Base-by-base conservation (phyloP, 2,797 vertebrate species). In the Ataeniobius toweri region DNA sequence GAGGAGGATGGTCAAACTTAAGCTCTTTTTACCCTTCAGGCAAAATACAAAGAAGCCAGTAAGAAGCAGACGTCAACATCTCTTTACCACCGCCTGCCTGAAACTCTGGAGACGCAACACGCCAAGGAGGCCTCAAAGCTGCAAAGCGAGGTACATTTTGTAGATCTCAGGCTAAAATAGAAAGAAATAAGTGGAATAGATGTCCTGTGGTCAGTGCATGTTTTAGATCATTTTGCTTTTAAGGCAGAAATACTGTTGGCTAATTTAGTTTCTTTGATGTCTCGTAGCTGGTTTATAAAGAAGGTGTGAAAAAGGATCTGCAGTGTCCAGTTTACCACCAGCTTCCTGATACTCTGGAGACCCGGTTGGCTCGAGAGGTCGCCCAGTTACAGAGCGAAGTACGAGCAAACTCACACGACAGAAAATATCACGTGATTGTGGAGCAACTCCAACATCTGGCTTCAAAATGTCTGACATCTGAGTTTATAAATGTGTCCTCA, bases 51-150 rank as follows among this genome's bases (percentile, higher is more conserved):
- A 93, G 94, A 95, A 72, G 92, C 85, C 70, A 83, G 92, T 71
- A 97, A 95, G 83, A 92, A 89, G 88, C 92, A 94, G 63, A 89
- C 94, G 1, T 92, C 94, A 26, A 89, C 91, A 58, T 91, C 94
- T 81, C 93, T 98, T 12, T 98, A 97, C 83, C 95, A 95, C 80
- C 90, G 73, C 75, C 96, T 98, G 85, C 95, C 97, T 41, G 96
- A 96, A 61, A 98, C 97, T 71, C 94, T 96, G 76, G 96, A 98
- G 80, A 98, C 96, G 0, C 89, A 86, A 10, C 97, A 96, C 71
- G 96, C 97, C 0, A 96, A 95, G 91, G 94, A 97, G 83, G 91
- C 96, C 6, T 94, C 94, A 0, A 93, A 95, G 79, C 94, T 97
- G 61, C 97, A 96, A 94, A 98, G 96, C 85, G 93, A 97, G 75